A percentile compares a stretch with the other conserved stretches of the same genome.
These are phyloP conservation scores for Melipona beecheii DNA, from an alignment of 2,888 invertebrate species.

Conservation along the genomic window DNA sequence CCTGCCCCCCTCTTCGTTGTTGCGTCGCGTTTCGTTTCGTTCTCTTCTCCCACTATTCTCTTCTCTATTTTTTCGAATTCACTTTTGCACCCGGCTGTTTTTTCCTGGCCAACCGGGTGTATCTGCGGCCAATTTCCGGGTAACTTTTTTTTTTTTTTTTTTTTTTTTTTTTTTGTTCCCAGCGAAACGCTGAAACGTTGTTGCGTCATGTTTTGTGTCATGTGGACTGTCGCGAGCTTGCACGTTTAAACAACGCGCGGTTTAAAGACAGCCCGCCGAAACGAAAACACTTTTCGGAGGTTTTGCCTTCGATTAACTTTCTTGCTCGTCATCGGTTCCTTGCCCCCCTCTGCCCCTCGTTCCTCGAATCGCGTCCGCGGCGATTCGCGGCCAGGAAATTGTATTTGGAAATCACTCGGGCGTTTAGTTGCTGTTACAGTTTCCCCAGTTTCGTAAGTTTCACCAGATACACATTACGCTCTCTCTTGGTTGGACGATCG, in stretches of 20 bases:
- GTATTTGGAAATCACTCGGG: background rate
- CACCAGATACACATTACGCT: background rate
- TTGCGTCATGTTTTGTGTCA: background rate
- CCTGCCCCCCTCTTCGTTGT: no score
- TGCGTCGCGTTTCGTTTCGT: background rate
- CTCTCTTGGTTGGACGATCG: background rate
- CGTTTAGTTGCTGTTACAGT: background rate
- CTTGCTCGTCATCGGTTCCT: background rate
- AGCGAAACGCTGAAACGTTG: background rate
- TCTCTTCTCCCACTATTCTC: background rate
- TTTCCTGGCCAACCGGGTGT: constrained; percentile 6
- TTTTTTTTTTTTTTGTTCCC: background rate
- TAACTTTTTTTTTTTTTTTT: background rate
- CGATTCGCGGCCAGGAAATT: background rate
- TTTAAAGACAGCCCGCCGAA: background rate
- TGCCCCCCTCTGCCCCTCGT: background rate
- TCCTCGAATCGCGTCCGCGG: background rate
- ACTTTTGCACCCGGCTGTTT: constrained; percentile 26
- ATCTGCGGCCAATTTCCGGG: constrained; percentile 45
- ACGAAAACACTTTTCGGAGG: background rate
- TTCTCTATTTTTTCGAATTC: background rate
- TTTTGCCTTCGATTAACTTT: constrained; percentile 26
- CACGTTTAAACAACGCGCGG: background rate
- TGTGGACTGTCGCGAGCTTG: background rate
- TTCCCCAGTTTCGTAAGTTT: background rate